Percentiles rank a stretch among this genome's conserved stretches.
phyloP scores from a whole-genome alignment of 2,888 invertebrate species.

The Hanleya hanleyi region DNA sequence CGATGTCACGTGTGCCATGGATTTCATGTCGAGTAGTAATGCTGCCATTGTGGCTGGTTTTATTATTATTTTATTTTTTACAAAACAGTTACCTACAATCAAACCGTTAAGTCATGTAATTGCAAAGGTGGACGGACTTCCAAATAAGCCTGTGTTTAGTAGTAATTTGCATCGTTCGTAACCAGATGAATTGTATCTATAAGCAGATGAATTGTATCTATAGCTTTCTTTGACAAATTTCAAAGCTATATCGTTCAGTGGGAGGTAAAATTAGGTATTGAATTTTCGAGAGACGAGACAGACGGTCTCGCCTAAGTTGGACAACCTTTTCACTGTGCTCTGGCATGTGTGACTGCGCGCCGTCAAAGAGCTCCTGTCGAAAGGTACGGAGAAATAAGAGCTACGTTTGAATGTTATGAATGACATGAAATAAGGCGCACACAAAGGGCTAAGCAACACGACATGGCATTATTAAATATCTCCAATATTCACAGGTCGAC shows the following conservation, averaged over 20 bases:
- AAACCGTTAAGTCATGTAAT: no score
- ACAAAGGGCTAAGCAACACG: neutral
- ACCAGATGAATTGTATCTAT: no score
- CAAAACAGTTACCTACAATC: no score
- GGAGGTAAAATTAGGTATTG: neutral
- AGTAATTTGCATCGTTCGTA: no score
- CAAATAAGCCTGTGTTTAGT: no score
- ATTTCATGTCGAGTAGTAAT: no score
- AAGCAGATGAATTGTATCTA: no score
- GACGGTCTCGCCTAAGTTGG: neutral
- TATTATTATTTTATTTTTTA: no score
- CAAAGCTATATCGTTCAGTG: neutral
- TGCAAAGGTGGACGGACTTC: no score
- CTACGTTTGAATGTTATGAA: neutral
- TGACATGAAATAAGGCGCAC: neutral
- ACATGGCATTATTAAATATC: neutral
- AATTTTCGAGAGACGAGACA: neutral
- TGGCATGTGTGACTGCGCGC: constrained; percentile 3
- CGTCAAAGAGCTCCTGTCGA: neutral
- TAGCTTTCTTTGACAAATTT: no score
- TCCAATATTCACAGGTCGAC: neutral
- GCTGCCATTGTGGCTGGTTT: no score
- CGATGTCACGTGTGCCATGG: no score
- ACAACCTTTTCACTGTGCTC: neutral
- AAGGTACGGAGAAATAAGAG: neutral